Evolutionary conservation across 2,888 invertebrate species (phyloP).

Genomic region (Apoda limacodes): DNA sequence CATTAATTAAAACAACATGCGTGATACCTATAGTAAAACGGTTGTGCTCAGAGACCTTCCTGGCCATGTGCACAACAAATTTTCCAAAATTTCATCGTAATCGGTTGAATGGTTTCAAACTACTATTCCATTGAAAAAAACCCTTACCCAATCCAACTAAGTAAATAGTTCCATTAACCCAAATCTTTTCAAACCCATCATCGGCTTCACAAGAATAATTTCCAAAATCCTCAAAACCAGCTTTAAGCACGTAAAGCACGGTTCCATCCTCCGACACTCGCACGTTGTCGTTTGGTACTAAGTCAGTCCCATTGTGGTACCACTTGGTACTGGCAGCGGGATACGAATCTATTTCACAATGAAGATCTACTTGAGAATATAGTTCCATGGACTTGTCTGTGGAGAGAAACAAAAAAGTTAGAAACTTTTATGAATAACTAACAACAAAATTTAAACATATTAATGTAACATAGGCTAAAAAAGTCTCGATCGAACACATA

Average conservation of each 20-base stretch:
- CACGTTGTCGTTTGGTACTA: slow-evolving; percentile 24
- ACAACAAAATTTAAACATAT: neutral
- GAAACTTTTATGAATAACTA: neutral
- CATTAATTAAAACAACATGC: too few relatives aligned
- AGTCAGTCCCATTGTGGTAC: slow-evolving; percentile 41
- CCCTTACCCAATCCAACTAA: slow-evolving; percentile 45
- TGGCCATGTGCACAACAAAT: too few relatives aligned
- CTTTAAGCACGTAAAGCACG: slow-evolving; percentile 31
- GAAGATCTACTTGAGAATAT: slow-evolving; percentile 34
- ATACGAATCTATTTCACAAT: slow-evolving; percentile 32
- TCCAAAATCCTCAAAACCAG: slow-evolving; percentile 48
- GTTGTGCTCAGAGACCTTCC: too few relatives aligned
- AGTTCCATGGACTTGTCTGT: slow-evolving; percentile 39
- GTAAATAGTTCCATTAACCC: slow-evolving; percentile 31
- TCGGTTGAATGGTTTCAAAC: too few relatives aligned
- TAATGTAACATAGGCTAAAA: too few relatives aligned
- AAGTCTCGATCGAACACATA: too few relatives aligned
- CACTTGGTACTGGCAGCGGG: slow-evolving; percentile 32
- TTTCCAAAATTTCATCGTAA: too few relatives aligned
- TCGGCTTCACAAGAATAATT: slow-evolving; percentile 62
- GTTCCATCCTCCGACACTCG: slow-evolving; percentile 27
- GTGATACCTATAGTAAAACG: too few relatives aligned
- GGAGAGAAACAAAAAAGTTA: slow-evolving; percentile 15
- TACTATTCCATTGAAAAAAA: too few relatives aligned
- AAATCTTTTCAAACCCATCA: slow-evolving; percentile 48